Conservation (phyloP, 2,113 vertebrate genomes). For the Ardeotis arabs region DNA sequence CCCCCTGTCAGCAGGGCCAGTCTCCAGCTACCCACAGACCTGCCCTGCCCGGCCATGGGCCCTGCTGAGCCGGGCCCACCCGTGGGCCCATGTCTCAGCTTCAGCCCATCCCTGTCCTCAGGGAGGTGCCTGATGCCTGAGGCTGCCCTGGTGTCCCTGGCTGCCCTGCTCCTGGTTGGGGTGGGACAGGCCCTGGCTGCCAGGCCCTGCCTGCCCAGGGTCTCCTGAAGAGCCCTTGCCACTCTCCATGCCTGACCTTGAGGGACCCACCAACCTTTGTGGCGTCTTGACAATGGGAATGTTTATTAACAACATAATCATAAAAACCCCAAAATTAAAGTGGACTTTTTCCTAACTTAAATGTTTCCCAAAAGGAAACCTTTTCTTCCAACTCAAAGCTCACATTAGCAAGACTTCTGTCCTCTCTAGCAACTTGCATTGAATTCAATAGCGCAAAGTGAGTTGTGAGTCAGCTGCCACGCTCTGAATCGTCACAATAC, state of each 20-base stretch:
- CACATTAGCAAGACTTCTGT: not conserved
- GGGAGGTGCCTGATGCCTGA: not conserved
- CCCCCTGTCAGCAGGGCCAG: not conserved
- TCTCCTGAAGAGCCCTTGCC: not conserved
- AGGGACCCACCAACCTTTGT: not conserved
- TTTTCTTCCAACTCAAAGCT: not conserved
- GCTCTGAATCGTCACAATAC: not conserved
- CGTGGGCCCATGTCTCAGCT: rapidly evolving
- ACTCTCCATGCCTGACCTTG: not conserved
- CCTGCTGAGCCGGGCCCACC: not conserved
- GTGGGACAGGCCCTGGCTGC: not conserved
- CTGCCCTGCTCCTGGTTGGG: not conserved
- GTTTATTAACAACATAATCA: not conserved
- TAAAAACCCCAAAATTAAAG: not conserved
- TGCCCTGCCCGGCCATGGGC: not conserved
- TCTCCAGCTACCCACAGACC: not conserved
- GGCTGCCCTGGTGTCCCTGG: not conserved
- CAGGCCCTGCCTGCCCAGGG: rapidly evolving
- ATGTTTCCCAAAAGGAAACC: not conserved
- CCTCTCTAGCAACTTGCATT: not conserved
- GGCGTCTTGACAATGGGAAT: not conserved
- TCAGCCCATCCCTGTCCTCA: not conserved
- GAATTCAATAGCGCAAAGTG: not conserved
- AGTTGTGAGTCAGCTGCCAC: not conserved
- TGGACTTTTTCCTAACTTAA: not conserved